Evolutionary conservation across 1,140 invertebrate species (phyloP), one percentile per base, ranked within the genome.

Genomic region (Antheraea pernyi): DNA sequence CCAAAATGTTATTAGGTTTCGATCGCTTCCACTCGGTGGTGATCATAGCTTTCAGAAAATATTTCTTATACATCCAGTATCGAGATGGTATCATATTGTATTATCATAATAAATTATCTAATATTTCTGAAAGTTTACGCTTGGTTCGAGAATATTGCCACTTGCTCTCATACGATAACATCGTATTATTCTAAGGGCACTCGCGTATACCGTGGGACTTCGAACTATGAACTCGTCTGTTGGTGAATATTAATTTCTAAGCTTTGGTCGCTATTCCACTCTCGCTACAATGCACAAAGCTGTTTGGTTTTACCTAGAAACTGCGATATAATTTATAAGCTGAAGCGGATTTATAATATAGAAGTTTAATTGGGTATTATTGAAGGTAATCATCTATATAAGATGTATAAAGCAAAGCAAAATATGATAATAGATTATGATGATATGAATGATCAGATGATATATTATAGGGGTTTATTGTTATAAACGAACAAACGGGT

Each of bases 191-290:
- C 36, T 22, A 65, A 19, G 64, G 16, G 64, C 42, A 65, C 9
- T 66, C 19, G 19, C 46, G 46, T 66, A 48, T 65, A 65, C 48
- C 19, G 13, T 30, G 22, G 48, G 19, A 48, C 37, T 19, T 10
- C 19, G 65, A 22, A 53, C 46, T 53, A 13, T 53, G 46, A 16
- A 58, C 46, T 66, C 65, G 65, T 19, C 48, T 59, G 65, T 18
- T 48, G 19, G 22, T 66, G 65, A 63, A 63, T 63, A 63, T 22
- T 63, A 63, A 63, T 63, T 63, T 63, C 61, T 63, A 63, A 63
- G 61, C 61, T 37, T 30, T 63, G 11, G 61, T 63, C 61, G 61
- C 30, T 61, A 61, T 19, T 22, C 59, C 9, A 63, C 61, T n/a
- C 61, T 63, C 61, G 61, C 19, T 37, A 37, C 61, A 53, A 16